Conservation (phyloP, 2,888 invertebrate species). For the Balanococcus diminutus region DNA sequence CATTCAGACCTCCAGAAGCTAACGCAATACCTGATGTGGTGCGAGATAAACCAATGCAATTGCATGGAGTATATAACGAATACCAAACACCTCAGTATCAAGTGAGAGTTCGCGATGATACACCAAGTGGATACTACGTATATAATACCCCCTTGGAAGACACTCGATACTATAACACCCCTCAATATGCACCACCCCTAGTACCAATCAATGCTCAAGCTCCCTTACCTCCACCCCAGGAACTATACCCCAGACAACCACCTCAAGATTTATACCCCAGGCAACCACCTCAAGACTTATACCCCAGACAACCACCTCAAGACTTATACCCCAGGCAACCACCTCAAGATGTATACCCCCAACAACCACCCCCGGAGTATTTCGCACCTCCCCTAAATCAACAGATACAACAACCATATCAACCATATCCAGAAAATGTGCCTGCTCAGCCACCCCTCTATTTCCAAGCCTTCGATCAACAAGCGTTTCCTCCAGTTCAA, state of each 20-base stretch:
- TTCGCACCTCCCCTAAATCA: not conserved
- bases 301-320: not conserved
- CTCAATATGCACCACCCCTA: constrained; percentile 39
- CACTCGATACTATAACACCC: constrained; percentile 40
- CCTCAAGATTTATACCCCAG: not conserved
- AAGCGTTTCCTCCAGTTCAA: constrained; percentile 43
- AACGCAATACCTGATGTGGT: constrained; percentile 49
- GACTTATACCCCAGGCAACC: constrained; percentile 1
- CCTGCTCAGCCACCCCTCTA: constrained; percentile 40
- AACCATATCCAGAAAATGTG: constrained; percentile 46
- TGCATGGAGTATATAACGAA: constrained; percentile 50
- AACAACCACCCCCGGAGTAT: not conserved
- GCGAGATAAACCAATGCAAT: constrained; percentile 55
- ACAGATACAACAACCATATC: constrained; percentile 37
- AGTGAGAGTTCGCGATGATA: not conserved
- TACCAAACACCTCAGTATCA: constrained; percentile 33
- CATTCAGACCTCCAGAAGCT: constrained; percentile 56
- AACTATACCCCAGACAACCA: constrained; percentile 4
- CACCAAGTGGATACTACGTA: not conserved
- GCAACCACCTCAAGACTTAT: not conserved
- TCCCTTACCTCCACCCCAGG: constrained; percentile 53
- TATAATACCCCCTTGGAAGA: not conserved
- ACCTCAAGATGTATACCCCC: not conserved
- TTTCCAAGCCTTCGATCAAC: constrained; percentile 41
- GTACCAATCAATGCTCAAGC: constrained; percentile 47